phyloP scores from a whole-genome alignment of 2,888 invertebrate species.

The Axea sp. region DNA sequence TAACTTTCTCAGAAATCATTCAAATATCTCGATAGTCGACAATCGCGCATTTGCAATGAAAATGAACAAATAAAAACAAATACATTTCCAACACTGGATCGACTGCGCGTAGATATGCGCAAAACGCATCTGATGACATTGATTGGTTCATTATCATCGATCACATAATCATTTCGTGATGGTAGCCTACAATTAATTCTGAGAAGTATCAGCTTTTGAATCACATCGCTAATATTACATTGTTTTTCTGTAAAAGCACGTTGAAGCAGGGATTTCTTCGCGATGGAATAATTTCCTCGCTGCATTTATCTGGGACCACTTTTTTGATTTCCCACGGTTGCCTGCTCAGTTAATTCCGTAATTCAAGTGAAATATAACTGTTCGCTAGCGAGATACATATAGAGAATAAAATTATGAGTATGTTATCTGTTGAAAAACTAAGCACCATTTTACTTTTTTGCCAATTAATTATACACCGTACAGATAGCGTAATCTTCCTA shows the following conservation, averaged over 20 bases:
- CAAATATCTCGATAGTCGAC: not conserved
- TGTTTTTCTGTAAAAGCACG: slow-evolving; percentile 47
- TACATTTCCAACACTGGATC: not conserved
- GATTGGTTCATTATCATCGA: slow-evolving; percentile 53
- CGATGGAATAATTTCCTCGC: slow-evolving; percentile 52
- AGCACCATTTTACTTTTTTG: slow-evolving; percentile 41
- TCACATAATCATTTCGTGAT: slow-evolving; percentile 38
- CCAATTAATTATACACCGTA: slow-evolving; percentile 44
- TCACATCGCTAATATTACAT: slow-evolving; percentile 45
- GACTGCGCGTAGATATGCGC: not conserved
- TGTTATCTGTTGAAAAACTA: slow-evolving; percentile 43
- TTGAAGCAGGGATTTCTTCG: slow-evolving; percentile 41
- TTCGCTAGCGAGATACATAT: slow-evolving; percentile 40
- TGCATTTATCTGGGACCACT: slow-evolving; percentile 54
- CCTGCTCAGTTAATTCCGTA: slow-evolving; percentile 50
- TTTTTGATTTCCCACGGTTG: slow-evolving; percentile 63
- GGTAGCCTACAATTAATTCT: slow-evolving; percentile 34
- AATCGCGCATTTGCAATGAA: slow-evolving; percentile 4
- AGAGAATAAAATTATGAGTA: slow-evolving; percentile 53
- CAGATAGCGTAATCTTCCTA: slow-evolving; percentile 19
- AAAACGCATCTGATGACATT: slow-evolving; percentile 38
- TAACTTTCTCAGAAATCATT: no score
- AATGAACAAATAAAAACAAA: slow-evolving; percentile 9
- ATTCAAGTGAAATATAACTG: slow-evolving; percentile 59
- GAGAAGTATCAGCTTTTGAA: slow-evolving; percentile 18